Conservation (phyloP, 2,113 vertebrate species). For the Petroica traversi region DNA sequence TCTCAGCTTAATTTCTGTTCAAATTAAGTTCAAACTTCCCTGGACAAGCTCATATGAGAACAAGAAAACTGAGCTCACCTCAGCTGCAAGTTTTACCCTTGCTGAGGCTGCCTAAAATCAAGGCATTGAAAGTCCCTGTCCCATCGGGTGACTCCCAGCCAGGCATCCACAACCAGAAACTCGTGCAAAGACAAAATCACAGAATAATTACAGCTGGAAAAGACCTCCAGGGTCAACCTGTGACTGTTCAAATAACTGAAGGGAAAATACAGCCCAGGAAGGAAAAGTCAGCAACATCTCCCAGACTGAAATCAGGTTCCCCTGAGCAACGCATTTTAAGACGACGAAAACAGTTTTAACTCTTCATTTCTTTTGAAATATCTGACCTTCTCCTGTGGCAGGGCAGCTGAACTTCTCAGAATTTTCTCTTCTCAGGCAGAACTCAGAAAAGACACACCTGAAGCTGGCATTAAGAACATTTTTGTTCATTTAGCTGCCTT, state of each 20-base stretch:
- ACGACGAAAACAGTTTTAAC: background rate
- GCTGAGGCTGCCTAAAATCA: background rate
- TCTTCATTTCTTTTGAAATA: background rate
- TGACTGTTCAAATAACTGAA: background rate
- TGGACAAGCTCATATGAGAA: background rate
- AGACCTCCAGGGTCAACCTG: background rate
- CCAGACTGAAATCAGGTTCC: background rate
- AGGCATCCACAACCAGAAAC: background rate
- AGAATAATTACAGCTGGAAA: fast-evolving
- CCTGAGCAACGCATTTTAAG: background rate
- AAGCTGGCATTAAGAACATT: background rate
- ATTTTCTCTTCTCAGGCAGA: background rate
- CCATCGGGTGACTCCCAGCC: background rate
- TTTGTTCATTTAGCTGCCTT: background rate
- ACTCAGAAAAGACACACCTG: background rate
- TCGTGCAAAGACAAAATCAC: background rate
- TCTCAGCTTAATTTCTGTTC: background rate
- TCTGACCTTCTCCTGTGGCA: background rate
- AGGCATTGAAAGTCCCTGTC: background rate
- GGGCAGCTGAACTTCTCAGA: background rate
- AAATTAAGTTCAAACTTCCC: background rate
- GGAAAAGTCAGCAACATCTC: background rate
- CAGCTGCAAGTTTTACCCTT: background rate
- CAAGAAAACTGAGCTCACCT: background rate
- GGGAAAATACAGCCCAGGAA: background rate